Conservation (phyloP, 2,113 vertebrate species). For the Anas platyrhynchos region DNA sequence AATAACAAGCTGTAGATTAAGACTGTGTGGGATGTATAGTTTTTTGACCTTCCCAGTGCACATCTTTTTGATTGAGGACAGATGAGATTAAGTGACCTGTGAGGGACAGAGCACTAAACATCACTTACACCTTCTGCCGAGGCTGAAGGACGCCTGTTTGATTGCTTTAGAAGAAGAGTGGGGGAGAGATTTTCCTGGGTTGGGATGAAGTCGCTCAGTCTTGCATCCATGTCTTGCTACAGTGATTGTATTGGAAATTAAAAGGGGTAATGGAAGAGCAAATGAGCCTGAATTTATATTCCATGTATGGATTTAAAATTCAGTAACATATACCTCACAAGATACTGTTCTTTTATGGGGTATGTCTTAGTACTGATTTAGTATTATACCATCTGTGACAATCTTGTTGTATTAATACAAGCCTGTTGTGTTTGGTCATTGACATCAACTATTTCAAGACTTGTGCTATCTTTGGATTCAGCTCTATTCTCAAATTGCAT, state of each 20-base stretch:
- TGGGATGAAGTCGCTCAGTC: not conserved
- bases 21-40: not conserved
- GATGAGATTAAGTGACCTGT: not conserved
- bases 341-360: not conserved
- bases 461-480: not conserved
- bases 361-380: not conserved
- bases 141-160: not conserved
- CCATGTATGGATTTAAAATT: not conserved
- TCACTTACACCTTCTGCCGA: not conserved
- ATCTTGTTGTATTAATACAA: not conserved
- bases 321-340: not conserved
- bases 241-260: not conserved
- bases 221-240: not conserved
- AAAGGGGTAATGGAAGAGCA: not conserved
- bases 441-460: not conserved
- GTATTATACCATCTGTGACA: not conserved
- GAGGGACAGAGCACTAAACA: not conserved
- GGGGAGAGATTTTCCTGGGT: not conserved
- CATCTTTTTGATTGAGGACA: not conserved
- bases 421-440: not conserved
- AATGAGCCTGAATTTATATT: not conserved
- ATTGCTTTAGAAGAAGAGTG: not conserved
- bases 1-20: not conserved
- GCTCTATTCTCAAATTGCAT: not conserved
- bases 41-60: not conserved